Conservation (phyloP, 2,888 invertebrate genomes). For the Hyposoter didymator region DNA sequence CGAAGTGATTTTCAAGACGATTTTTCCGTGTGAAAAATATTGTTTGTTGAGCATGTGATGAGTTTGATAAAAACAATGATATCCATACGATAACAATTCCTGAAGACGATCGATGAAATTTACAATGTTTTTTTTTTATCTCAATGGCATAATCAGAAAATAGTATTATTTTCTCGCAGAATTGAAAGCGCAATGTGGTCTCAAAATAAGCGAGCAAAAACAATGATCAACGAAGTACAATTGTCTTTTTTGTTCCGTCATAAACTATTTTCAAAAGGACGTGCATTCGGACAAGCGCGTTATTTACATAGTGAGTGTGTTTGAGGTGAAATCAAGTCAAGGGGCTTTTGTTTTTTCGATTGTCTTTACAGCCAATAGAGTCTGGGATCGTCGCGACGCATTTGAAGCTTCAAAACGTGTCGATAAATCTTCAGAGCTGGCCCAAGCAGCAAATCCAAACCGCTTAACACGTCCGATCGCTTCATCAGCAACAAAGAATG, state of each 20-base stretch:
- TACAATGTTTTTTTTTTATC: slow-evolving; percentile 53
- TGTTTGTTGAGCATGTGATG: slow-evolving; percentile 3
- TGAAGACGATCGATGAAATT: slow-evolving; percentile 50
- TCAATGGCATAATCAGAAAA: slow-evolving; percentile 40
- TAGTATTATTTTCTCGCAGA: slow-evolving; percentile 44
- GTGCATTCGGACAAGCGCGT: slow-evolving; percentile 30
- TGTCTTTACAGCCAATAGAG: slow-evolving; percentile 88
- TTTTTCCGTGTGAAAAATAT: neutral
- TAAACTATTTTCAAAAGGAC: slow-evolving; percentile 11
- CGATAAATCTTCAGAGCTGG: slow-evolving; percentile 94
- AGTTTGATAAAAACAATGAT: slow-evolving; percentile 37
- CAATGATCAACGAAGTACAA: slow-evolving; percentile 27
- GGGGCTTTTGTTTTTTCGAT: slow-evolving; percentile 24
- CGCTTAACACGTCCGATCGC: slow-evolving; percentile 92
- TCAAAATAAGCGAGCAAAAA: slow-evolving; percentile 4
- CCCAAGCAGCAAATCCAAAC: slow-evolving; percentile 93
- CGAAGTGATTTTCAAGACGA: slow-evolving; percentile 1
- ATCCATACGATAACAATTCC: slow-evolving; percentile 20
- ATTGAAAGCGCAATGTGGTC: slow-evolving; percentile 21
- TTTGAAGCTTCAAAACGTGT: slow-evolving; percentile 93
- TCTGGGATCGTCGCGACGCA: slow-evolving; percentile 89
- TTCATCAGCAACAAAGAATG: slow-evolving; percentile 93
- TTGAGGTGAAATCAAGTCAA: neutral
- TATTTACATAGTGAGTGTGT: slow-evolving; percentile 60
- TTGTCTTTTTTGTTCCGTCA: neutral